These are phyloP conservation scores for Syngnathus rostellatus DNA, from an alignment of 2,797 vertebrate species.

Conservation along the genomic window DNA sequence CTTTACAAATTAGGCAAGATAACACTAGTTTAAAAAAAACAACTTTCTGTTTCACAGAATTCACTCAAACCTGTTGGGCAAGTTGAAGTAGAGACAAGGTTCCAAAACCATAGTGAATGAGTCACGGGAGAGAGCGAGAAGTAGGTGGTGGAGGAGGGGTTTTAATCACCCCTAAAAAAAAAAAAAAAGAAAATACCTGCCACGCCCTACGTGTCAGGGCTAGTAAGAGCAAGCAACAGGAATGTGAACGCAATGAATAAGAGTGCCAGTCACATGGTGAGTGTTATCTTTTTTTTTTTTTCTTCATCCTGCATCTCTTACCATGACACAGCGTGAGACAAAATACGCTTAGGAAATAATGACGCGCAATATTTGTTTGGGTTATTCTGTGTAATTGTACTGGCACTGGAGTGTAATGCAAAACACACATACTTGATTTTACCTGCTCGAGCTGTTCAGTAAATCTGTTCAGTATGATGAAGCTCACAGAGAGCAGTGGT, in stretches of 20 bases:
- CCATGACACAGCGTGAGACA: slow-evolving; percentile 31
- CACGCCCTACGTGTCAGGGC: slow-evolving; percentile 68
- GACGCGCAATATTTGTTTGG: not conserved
- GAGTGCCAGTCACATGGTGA: slow-evolving; percentile 68
- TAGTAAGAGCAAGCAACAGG: slow-evolving; percentile 68
- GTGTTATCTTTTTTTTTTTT: slow-evolving; percentile 42
- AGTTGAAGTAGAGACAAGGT: slow-evolving; percentile 49
- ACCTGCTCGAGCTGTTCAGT: slow-evolving; percentile 12
- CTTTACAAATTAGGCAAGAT: not conserved
- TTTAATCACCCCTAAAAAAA: slow-evolving; percentile 62
- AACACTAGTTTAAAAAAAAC: not conserved
- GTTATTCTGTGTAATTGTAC: not conserved
- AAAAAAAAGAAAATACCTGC: slow-evolving; percentile 48
- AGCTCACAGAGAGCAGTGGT: slow-evolving; percentile 28
- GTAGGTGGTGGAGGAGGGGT: slow-evolving; percentile 35
- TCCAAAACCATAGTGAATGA: slow-evolving; percentile 57
- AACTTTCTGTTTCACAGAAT: slow-evolving; percentile 46
- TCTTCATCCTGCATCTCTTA: slow-evolving; percentile 30
- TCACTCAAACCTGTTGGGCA: slow-evolving; percentile 57
- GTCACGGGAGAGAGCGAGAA: slow-evolving; percentile 25
- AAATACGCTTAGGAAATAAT: slow-evolving; percentile 16
- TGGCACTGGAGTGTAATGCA: not conserved
- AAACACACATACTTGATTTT: not conserved
- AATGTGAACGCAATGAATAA: slow-evolving; percentile 71
- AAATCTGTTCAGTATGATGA: slow-evolving; percentile 13